Base-by-base conservation (phyloP, 2,888 invertebrate species). In the Sipha maydis region DNA sequence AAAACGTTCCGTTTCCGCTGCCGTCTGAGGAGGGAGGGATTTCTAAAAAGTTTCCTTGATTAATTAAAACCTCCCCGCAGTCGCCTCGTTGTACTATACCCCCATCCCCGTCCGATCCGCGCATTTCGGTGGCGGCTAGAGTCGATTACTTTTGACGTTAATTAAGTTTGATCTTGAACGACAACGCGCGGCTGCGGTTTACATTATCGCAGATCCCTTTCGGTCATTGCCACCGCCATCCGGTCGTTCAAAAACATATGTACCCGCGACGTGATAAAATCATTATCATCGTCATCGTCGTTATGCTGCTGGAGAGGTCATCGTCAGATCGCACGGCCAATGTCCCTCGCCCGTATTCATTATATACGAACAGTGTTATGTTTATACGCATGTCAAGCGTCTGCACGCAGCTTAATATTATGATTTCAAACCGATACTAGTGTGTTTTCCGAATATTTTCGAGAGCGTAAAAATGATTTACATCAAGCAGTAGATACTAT, bases 1-100 rank as follows among this genome's bases (percentile, higher is more conserved):
- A 78, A 78, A 85, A 78, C 56, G 71, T 67, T 79, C 71, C 78
- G 54, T 85, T 85, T 85, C 78, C 78, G 71, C 71, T 19, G 28
- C 67, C 79, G 85, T 77, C 34, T 17, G 25, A n/a, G 38, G 75
- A 28, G 54, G 75, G 38, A 28, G 80, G 88, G 80, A 75, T 88
- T 88, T 80, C 86, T 80, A 82, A 88, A 88, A 88, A 88, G 88
- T 82, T 88, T 82, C 82, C 61, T 75, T 82, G 88, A 88, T 88
- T 88, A 82, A 88, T 88, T 88, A 88, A 88, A 88, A 82, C 88
- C 41, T 80, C 54, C 48, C 54, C 69, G 28, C 31, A 69, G 28
- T n/a, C 48, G 25, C 21, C 25, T 31, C n/a, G 17, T 48, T 31
- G 28, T 25, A 3, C 11, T 41, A 9, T 75, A 19, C n/a, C 9